Base-by-base conservation (phyloP, 37 sponge, comb jelly and placozoan genomes). In the Lycopodina hypogea region DNA sequence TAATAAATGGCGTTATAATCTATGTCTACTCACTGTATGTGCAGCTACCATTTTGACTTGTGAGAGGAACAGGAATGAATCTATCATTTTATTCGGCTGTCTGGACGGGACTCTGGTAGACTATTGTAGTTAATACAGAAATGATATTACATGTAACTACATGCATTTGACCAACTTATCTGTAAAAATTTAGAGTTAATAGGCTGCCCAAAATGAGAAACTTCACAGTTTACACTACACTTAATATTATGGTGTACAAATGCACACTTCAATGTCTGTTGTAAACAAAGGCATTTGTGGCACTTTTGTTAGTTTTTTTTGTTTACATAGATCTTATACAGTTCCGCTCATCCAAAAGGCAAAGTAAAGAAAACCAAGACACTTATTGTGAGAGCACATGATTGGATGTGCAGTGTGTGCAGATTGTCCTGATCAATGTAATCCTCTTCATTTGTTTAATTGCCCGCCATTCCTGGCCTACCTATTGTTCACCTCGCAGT, bases 81-180 rank as follows among this genome's bases (percentile, higher is more conserved):
- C 65, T 28, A 78, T 69, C 53, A 28, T 86, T 37, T 51, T 87
- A 29, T 45, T 87, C 3, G 91, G 77, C 50, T 90, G 91, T 82
- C 83, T 78, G 18, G 69, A 81, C 72, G 88, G 88, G 0, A 48
- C 78, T 3, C 58, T 90, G 73, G 91, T 90, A 24, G 81, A 77
- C 79, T 9, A n/a, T n/a, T n/a, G n/a, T n/a, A n/a, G n/a, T n/a
- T n/a, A 32, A 1, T 30, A 29, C 32, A n/a, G 60, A 4, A 28
- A 3, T 26, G n/a, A 6, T 12, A 23, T 59, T 59, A 59, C 4
- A 3, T 26, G 28, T 26, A 59, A 4, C 60, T 28, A 17, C 60
- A 17, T 23, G 9, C 48, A 45, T 9, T 45, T 4, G 8, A 45
- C 48, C 4, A n/a, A n/a, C n/a, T n/a, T n/a, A n/a, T n/a, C n/a